Evolutionary conservation across 2,888 invertebrate genomes (phyloP).

Genomic region (Apocheima hispidaria): DNA sequence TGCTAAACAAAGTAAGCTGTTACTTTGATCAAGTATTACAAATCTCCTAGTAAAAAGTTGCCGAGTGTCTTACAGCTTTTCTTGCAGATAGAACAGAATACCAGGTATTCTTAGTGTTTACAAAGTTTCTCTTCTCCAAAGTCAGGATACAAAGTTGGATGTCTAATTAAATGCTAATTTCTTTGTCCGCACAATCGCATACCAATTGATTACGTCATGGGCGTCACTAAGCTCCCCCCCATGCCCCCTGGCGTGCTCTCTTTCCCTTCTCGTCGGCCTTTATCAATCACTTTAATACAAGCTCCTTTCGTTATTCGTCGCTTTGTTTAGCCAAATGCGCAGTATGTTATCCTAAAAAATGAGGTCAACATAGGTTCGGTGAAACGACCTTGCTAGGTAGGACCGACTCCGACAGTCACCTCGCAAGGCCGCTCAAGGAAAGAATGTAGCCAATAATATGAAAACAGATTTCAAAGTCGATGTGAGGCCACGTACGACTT

Average conservation of each 20-base stretch:
- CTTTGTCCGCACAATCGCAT: conserved; percentile 72
- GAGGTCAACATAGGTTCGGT: conserved; percentile 56
- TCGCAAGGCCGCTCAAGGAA: conserved; percentile 44
- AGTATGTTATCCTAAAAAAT: conserved; percentile 55
- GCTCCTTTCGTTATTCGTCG: conserved; percentile 40
- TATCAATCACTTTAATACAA: conserved; percentile 69
- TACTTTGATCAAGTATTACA: conserved; percentile 12
- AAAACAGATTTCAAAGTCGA: conserved; percentile 33
- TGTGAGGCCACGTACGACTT: conserved; percentile 25
- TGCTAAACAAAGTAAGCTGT: neutral
- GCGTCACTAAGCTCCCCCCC: conserved; percentile 56
- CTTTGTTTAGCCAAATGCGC: conserved; percentile 45
- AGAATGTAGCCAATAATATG: conserved; percentile 39
- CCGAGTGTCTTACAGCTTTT: conserved; percentile 20
- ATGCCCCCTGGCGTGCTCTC: conserved; percentile 41
- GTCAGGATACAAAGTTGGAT: conserved; percentile 42
- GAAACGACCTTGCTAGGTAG: conserved; percentile 52
- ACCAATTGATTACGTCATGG: conserved; percentile 78
- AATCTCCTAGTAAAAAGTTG: conserved; percentile 14
- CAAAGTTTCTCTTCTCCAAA: conserved; percentile 32
- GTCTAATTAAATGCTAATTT: conserved; percentile 60
- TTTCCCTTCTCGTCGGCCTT: conserved; percentile 52
- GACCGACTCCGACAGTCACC: conserved; percentile 36
- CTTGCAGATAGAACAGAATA: conserved; percentile 1
- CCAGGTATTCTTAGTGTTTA: conserved; percentile 21